Base-by-base conservation (phyloP, 2,113 vertebrate genomes). In the Vireo altiloquus region DNA sequence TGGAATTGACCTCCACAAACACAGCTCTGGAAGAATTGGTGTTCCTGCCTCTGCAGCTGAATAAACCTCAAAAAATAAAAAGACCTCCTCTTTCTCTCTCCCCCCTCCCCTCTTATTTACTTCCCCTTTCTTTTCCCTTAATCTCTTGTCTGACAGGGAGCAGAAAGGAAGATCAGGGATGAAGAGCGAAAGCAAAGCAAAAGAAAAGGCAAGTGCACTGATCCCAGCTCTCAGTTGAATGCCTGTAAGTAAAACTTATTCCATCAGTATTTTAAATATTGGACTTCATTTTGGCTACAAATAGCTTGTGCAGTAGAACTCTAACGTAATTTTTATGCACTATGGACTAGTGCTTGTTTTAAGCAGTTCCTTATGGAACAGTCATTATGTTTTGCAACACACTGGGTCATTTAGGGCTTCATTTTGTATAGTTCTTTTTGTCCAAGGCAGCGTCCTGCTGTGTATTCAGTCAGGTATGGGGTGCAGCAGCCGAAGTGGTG, bases 171-270 rank as follows among this genome's bases (percentile, higher is more conserved):
- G 98, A 99, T 99, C 98, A 98, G 99, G 31, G 99, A 99, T 49
- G 99, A 99, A 97, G 99, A 99, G 91, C 98, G 99, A 94, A 99
- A 99, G 74, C 99, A 99, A 97, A 99, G 99, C 90, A 99, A 99
- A 91, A 98, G 99, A 98, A 99, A 99, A 99, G 98, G 99, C 95
- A 99, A 99, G 97, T 98, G 98, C 63, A 35, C 96, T 21, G 99
- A 98, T 14, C 97, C 97, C 95, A 98, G 97, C 97, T 90, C 98
- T 50, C 96, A 96, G 90, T 24, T 99, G 89, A 88, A 94, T 71
- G 91, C 97, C 94, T 99, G 99, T 99, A 97, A 99, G 99, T 99
- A 97, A 85, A 96, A 92, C 46, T 54, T 83, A 90, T 60, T 91
- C 44, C 11, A 6, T 53, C 4, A 0, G 6, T 64, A 33, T 60